Conservation (phyloP, 2,888 invertebrate species). For the Eupithecia abbreviata region DNA sequence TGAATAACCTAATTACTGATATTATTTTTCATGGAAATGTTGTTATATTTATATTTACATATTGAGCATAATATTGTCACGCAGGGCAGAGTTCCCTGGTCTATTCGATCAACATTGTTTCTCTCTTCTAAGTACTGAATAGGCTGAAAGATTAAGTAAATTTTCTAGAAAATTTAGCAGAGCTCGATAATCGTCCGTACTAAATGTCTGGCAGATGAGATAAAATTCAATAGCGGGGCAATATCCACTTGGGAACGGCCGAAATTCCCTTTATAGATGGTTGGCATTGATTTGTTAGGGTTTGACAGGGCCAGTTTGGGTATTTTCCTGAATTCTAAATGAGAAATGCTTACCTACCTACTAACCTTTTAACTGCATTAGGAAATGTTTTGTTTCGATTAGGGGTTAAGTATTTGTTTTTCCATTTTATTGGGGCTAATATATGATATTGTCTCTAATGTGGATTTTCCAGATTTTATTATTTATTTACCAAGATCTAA, state of each 20-base stretch:
- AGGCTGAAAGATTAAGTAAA: neutral
- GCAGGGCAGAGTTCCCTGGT: neutral
- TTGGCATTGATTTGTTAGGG: conserved; percentile 17
- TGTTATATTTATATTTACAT: no score
- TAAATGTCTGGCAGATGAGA: conserved; percentile 23
- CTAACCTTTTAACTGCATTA: neutral
- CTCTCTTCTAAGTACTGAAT: neutral
- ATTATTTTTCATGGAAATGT: no score
- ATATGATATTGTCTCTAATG: neutral
- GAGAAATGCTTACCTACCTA: neutral
- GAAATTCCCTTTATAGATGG: conserved; percentile 10
- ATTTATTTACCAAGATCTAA: neutral
- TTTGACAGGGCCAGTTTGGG: neutral
- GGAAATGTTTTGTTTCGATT: no score
- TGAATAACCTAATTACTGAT: no score
- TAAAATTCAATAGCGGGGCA: conserved; percentile 24
- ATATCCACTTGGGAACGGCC: conserved; percentile 6
- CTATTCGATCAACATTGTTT: neutral
- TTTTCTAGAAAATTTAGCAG: neutral
- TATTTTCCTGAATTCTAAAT: neutral
- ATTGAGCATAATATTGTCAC: no score
- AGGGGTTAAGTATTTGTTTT: no score
- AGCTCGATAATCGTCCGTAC: conserved; percentile 26
- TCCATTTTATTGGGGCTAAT: neutral
- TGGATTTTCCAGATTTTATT: neutral